These are phyloP conservation scores for Plagodis pulveraria DNA, from an alignment of 2,888 invertebrate genomes.

Conservation along the genomic window DNA sequence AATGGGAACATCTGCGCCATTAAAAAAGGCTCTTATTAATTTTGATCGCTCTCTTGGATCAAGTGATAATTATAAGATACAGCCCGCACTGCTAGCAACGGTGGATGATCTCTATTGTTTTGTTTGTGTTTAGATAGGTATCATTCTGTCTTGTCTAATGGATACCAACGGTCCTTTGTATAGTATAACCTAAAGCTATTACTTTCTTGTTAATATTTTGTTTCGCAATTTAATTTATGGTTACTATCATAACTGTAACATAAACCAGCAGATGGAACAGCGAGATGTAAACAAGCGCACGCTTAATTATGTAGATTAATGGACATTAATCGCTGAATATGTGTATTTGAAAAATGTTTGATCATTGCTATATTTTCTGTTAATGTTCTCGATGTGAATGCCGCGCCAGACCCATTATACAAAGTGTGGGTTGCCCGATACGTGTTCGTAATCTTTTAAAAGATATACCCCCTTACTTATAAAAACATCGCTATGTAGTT, in stretches of 20 bases:
- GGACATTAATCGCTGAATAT: conserved; percentile 11
- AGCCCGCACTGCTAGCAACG: conserved; percentile 37
- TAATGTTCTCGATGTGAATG: conserved; percentile 1
- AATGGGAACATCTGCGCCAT: conserved; percentile 66
- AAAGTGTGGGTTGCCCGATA: neutral
- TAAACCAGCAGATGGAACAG: conserved; percentile 19
- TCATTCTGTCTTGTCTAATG: conserved; percentile 27
- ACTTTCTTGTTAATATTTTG: conserved; percentile 21
- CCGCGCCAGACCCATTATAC: neutral
- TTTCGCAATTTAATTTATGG: conserved; percentile 26
- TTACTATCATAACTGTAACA: conserved; percentile 15
- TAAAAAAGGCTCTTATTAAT: conserved; percentile 61
- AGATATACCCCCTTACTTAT: no score
- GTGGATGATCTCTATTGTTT: conserved; percentile 50
- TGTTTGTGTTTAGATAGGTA: conserved; percentile 42
- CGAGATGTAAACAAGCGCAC: conserved; percentile 20
- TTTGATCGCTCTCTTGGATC: conserved; percentile 49
- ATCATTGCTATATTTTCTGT: conserved; percentile 11
- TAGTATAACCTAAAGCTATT: conserved; percentile 9
- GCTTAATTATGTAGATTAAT: conserved; percentile 24
- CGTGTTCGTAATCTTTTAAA: conserved; percentile 1
- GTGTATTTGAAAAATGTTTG: conserved; percentile 13
- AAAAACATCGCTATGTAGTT: no score
- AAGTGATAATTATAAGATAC: conserved; percentile 55
- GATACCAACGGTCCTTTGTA: conserved; percentile 33